These are phyloP conservation scores for Palythoa caribaeorum DNA, from an alignment of 92 coral and sea anemone species.

Conservation along the genomic window DNA sequence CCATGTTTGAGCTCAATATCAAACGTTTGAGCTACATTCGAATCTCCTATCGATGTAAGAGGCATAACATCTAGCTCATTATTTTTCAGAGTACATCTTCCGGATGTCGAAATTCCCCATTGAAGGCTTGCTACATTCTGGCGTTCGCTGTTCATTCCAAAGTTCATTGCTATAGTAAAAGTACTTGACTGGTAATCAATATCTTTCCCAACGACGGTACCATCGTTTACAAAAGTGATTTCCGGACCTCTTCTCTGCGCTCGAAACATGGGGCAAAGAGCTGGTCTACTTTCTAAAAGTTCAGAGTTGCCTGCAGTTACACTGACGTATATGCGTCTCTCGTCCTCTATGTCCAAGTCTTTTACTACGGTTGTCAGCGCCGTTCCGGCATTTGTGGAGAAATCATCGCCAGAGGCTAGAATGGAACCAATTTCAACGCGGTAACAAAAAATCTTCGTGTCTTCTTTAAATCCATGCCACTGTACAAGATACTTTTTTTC, in stretches of 20 bases:
- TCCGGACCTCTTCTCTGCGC: slow-evolving; percentile 76
- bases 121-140: slow-evolving; percentile 61
- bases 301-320: slow-evolving; percentile 77
- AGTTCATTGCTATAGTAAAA: slow-evolving; percentile 69
- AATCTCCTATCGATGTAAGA: slow-evolving; percentile 71
- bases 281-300: slow-evolving; percentile 66
- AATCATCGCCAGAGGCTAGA: slow-evolving; percentile 78
- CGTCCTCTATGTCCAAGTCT: slow-evolving; percentile 72
- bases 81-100: slow-evolving; percentile 64
- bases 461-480: slow-evolving; percentile 87
- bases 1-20: slow-evolving; percentile 72
- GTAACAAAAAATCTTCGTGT: slow-evolving; percentile 70
- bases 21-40: slow-evolving; percentile 62
- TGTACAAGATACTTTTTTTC: slow-evolving; percentile 76
- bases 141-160: slow-evolving; percentile 52
- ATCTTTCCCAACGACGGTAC: slow-evolving; percentile 54
- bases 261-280: slow-evolving; percentile 65
- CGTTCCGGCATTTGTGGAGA: slow-evolving; percentile 66
- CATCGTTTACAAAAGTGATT: slow-evolving; percentile 75
- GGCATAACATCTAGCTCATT: slow-evolving; percentile 69
- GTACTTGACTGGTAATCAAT: slow-evolving; percentile 74
- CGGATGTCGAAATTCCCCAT: slow-evolving; percentile 77
- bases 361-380: slow-evolving; percentile 58
- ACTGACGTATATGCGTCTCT: slow-evolving; percentile 71
- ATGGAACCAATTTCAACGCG: slow-evolving; percentile 77